These are phyloP conservation scores for Papilio protenor DNA, from an alignment of 2,888 invertebrate genomes.

Conservation along the genomic window DNA sequence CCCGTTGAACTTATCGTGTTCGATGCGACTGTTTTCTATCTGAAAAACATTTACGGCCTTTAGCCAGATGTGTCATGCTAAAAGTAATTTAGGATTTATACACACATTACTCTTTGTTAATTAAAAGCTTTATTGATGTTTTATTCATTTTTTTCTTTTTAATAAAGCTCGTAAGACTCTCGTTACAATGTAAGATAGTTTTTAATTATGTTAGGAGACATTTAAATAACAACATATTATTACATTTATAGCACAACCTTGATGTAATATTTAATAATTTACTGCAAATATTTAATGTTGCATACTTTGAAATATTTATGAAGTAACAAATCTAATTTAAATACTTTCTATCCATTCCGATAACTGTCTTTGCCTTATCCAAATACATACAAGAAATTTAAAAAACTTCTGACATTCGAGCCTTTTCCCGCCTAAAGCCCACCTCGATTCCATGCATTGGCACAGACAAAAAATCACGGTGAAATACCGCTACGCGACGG, in stretches of 20 bases:
- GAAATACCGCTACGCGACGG: conserved; percentile 74
- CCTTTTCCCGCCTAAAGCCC: conserved; percentile 40
- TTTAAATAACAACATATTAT: neutral
- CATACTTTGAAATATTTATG: too few species aligned
- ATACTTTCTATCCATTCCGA: neutral
- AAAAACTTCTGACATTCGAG: conserved; percentile 34
- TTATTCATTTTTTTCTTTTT: conserved; percentile 45
- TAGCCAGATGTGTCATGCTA: conserved; percentile 61
- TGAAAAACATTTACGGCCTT: conserved; percentile 54
- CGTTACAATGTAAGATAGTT: neutral
- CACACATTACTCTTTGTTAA: conserved; percentile 24
- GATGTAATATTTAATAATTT: too few species aligned
- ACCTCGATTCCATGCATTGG: conserved; percentile 28
- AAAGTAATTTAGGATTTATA: conserved; percentile 51
- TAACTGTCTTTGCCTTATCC: conserved; percentile 17
- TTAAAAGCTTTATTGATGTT: conserved; percentile 44
- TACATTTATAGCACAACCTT: neutral
- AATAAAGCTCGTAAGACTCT: conserved; percentile 8
- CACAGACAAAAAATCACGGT: conserved; percentile 67
- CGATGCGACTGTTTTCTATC: conserved; percentile 44
- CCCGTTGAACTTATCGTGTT: conserved; percentile 24
- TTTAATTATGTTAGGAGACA: neutral
- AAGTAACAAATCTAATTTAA: neutral
- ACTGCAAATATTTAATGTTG: too few species aligned
- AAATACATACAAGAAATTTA: neutral